A percentile compares a stretch with the other conserved stretches of the same genome.
These are phyloP conservation scores for Rhabdomys dilectus DNA, from an alignment of 2,113 vertebrate species.

Conservation along the genomic window DNA sequence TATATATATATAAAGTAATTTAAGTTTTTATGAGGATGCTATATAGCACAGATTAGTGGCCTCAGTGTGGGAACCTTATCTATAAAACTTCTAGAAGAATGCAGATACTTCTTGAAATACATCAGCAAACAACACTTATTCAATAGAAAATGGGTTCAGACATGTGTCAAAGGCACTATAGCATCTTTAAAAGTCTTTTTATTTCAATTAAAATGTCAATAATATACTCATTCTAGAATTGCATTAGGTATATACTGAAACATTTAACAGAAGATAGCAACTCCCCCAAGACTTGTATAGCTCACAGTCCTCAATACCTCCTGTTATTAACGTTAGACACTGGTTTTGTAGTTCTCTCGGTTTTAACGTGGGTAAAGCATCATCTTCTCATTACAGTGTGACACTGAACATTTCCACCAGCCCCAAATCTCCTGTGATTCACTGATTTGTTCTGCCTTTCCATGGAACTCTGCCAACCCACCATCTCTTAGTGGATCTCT, in stretches of 20 bases:
- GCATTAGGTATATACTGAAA: background rate
- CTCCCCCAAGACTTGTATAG: background rate
- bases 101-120: background rate
- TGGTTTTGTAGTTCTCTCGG: background rate
- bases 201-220: background rate
- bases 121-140: background rate
- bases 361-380: background rate
- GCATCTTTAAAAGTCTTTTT: background rate
- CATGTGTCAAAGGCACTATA: background rate
- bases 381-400: background rate
- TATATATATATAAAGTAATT: background rate
- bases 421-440: background rate
- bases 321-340: background rate
- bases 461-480: no score
- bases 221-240: background rate
- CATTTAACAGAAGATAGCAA: background rate
- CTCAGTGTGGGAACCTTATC: background rate
- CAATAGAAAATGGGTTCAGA: background rate
- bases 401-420: no score
- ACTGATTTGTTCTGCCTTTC: background rate
- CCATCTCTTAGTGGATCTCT: background rate
- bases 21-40: background rate
- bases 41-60: background rate
- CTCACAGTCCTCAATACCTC: background rate
- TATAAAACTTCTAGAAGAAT: background rate